Conservation (phyloP, 2,888 invertebrate genomes). For the Bellardia pandia region DNA sequence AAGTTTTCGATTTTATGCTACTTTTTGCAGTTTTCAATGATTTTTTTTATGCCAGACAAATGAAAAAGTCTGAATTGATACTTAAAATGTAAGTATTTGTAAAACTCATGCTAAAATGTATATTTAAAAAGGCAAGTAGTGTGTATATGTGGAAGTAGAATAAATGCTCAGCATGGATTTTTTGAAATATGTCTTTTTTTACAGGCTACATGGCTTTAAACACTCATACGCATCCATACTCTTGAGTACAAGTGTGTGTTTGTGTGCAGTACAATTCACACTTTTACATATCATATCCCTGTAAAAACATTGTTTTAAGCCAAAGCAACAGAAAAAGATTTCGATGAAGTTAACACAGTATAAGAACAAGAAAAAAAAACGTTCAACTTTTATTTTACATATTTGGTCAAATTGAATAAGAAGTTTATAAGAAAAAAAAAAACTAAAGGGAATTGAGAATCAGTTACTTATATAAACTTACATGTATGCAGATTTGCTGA, state of each 20-base stretch:
- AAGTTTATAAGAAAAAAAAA: conserved; percentile 15
- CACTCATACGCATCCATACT: conserved; percentile 6
- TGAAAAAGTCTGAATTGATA: conserved; percentile 56
- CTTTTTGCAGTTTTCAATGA: conserved; percentile 27
- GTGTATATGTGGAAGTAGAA: background rate
- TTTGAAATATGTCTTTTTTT: conserved; percentile 49
- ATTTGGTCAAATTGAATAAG: conserved; percentile 64
- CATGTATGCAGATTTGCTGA: conserved; percentile 20
- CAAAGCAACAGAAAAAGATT: background rate
- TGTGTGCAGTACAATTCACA: background rate
- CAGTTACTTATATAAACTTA: background rate
- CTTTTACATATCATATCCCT: conserved; percentile 44
- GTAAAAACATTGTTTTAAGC: conserved; percentile 59
- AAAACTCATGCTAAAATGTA: conserved; percentile 47
- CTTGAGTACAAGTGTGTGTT: background rate
- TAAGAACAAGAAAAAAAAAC: background rate
- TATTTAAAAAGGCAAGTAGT: conserved; percentile 3
- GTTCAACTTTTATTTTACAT: conserved; percentile 19
- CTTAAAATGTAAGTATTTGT: conserved; percentile 65
- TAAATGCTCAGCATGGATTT: conserved; percentile 21
- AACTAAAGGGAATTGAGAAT: background rate
- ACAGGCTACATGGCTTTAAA: background rate
- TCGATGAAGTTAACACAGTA: background rate
- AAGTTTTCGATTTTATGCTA: conserved; percentile 56
- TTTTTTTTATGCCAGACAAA: conserved; percentile 5